Evolutionary conservation across 1,140 invertebrate genomes (phyloP), one percentile per base, ranked within the genome.

Genomic region (Drosophila kikkawai): DNA sequence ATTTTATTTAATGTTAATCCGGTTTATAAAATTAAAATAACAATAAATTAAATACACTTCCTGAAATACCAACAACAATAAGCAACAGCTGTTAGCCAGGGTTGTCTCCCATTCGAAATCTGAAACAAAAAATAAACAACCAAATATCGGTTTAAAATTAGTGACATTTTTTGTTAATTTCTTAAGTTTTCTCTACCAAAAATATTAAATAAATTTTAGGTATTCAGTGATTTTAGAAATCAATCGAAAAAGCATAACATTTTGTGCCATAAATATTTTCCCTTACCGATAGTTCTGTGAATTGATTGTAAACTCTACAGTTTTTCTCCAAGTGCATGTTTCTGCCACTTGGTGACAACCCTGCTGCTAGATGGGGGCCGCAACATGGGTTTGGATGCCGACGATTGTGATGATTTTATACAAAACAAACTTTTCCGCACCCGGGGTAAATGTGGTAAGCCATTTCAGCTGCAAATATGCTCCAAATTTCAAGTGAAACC

Each of bases 1-100:
- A 96, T 96, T 34, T 19, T 61, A 36, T 42, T 34, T 22, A 4
- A 9, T n/a, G 15, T 26, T 13, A 44, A n/a, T 32, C 44, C 15
- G 7, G 7, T 53, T 32, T 58, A 13, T 58, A 5, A 67, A 56
- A 57, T 37, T 44, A 50, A 32, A 64, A 56, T 22, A 55, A 53
- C 60, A 69, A 67, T 45, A 45, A 39, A 70, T 55, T 22, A 70
- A 70, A 29, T 29, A 70, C 63, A 67, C 67, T 70, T 32, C 39
- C 61, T 37, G 48, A 29, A 44, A 22, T 29, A 34, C 47, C 63
- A 48, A 48, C 61, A 63, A 37, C 48, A 48, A 41, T 26, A 11
- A 3, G 39, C 12, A 37, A 55, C 67, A 70, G 48, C 67, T 68
- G 67, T 44, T 44, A 4, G 22, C 9, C 11, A 70, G 63, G 11